A percentile compares a stretch with the other conserved stretches of the same genome.
Evolutionary conservation across 1,140 invertebrate species (phyloP).

Genomic region (Sitophilus oryzae): DNA sequence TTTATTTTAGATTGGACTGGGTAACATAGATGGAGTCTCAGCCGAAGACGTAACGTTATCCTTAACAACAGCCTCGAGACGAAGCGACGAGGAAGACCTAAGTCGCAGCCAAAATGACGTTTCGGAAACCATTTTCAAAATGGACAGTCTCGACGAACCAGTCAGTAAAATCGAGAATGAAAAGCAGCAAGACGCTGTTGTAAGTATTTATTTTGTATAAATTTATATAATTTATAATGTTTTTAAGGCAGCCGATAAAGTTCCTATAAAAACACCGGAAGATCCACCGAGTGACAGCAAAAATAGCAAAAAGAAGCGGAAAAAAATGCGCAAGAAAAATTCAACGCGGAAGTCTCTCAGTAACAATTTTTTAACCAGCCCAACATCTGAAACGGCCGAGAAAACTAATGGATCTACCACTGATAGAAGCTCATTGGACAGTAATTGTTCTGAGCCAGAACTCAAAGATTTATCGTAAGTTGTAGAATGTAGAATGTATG

Average conservation of each 20-base stretch:
- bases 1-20: conserved; percentile 36
- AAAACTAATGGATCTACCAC: conserved; percentile 35
- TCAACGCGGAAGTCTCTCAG: conserved; percentile 61
- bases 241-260: no score
- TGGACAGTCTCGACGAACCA: conserved; percentile 58
- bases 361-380: conserved; percentile 25
- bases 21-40: conserved; percentile 41
- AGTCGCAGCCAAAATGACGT: conserved; percentile 43
- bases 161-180: conserved; percentile 44
- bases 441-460: conserved; percentile 40
- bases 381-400: conserved; percentile 18
- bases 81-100: conserved; percentile 35
- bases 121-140: conserved; percentile 59
- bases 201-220: neutral
- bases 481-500: conserved; percentile 1
- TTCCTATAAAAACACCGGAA: conserved; percentile 31
- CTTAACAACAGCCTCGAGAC: conserved; percentile 34
- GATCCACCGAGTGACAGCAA: conserved; percentile 41
- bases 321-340: conserved; percentile 74
- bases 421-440: conserved; percentile 40
- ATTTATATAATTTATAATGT: no score
- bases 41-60: conserved; percentile 39
- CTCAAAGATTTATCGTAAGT: conserved; percentile 36
- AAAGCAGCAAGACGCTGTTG: conserved; percentile 38
- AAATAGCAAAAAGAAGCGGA: conserved; percentile 62